Evolutionary conservation across 2,888 invertebrate species (phyloP), one percentile per base, ranked within the genome.

Genomic region (Erebia palarica): DNA sequence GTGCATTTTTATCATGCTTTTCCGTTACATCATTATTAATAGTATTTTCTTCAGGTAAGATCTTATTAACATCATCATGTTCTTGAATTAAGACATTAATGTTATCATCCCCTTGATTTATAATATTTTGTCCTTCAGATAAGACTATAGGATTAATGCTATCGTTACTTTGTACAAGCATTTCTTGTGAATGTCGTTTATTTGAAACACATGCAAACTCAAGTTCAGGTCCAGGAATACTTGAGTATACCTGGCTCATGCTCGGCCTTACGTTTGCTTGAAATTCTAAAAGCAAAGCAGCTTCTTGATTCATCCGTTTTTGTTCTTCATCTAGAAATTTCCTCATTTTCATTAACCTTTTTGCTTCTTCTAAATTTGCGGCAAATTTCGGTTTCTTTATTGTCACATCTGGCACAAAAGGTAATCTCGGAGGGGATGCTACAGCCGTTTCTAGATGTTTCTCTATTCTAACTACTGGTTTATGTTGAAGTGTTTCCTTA

Each of bases 331-430:
- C 94, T 73, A 96, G 84, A 76, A 95, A 94, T 75, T 94, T 95
- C 8, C 96, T 88, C 82, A 95, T 94, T 84, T 95, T 95, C 94
- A 95, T 95, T 67, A 96, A 85, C 76, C 93, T 94, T 78, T 94
- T 94, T 0, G 96, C 95, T 88, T 96, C 96, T 77, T 94, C 93
- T 59, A 96, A 92, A 83, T 96, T 96, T 0, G 95, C 95, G 0
- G 96, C 96, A 71, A 95, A 94, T 87, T 95, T 96, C 0, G 95
- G 95, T 81, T 96, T 96, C 75, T 94, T 95, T 44, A 94, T 78
- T 14, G 93, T 94, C 0, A 93, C 86, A 64, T 93, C 92, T n/a
- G 92, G 90, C 1, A 91, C 90, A 70, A 91, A 91, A 1, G 91
- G 88, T 14, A 92, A 73, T 51, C 90, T 80, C 2, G 91, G 89